Evolutionary conservation across 1,140 invertebrate genomes (phyloP).

Genomic region (Sinella curviseta): DNA sequence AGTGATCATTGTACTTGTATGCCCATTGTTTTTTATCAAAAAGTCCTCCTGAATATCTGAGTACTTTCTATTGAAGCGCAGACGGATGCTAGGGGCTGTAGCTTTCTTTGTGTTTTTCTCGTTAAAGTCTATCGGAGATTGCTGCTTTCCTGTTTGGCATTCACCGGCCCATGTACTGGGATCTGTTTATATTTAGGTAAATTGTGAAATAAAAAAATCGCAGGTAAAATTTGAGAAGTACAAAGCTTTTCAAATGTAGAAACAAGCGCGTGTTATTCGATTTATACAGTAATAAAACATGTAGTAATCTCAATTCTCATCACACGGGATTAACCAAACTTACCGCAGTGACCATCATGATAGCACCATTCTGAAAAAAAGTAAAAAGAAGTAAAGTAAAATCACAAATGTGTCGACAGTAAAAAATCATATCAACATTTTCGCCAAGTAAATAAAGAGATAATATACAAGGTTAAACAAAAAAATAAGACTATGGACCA

Average conservation of each 20-base stretch:
- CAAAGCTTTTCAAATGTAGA: background rate
- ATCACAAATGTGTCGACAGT: no score
- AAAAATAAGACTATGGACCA: no score
- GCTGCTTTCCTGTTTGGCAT: slow-evolving; percentile 43
- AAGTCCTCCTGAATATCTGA: slow-evolving; percentile 43
- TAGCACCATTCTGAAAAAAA: slow-evolving; percentile 28
- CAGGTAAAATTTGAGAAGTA: background rate
- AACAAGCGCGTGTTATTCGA: background rate
- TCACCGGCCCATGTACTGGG: background rate
- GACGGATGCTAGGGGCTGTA: slow-evolving; percentile 25
- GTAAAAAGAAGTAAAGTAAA: slow-evolving; percentile 4
- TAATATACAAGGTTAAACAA: no score
- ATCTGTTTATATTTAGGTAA: background rate
- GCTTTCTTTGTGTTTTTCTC: background rate
- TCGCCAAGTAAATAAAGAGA: no score
- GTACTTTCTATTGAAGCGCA: slow-evolving; percentile 51
- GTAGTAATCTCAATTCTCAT: background rate
- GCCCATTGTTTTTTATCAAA: slow-evolving; percentile 54
- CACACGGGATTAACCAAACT: background rate
- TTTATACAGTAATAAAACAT: background rate
- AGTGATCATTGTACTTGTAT: slow-evolving; percentile 50
- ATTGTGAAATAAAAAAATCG: background rate
- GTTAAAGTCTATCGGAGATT: slow-evolving; percentile 51
- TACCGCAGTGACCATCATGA: background rate
- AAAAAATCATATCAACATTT: no score